phyloP scores from a whole-genome alignment of 1,140 invertebrate genomes.

The Bombus pyrosoma region DNA sequence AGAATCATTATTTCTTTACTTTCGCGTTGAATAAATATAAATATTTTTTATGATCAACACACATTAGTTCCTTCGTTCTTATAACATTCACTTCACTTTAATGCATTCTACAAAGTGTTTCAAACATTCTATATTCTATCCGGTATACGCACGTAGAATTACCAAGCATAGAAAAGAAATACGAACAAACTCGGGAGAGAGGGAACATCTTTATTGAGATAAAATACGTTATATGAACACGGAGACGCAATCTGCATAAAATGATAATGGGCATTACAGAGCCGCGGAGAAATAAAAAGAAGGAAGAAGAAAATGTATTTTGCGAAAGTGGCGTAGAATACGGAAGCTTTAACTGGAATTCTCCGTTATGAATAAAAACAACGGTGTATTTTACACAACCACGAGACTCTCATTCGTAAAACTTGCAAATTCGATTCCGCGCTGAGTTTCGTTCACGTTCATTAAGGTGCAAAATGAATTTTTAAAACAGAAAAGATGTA shows the following conservation, averaged over 20 bases:
- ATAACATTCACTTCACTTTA: too few relatives aligned
- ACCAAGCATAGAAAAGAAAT: neutral
- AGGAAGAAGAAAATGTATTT: neutral
- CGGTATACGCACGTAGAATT: too few relatives aligned
- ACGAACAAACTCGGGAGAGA: neutral
- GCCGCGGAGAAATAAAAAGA: neutral
- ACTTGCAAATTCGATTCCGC: conserved; percentile 25
- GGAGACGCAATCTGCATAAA: conserved; percentile 26
- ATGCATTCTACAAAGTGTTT: neutral
- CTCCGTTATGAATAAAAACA: neutral
- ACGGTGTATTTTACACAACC: neutral
- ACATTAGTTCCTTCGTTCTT: too few relatives aligned
- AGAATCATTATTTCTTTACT: too few relatives aligned
- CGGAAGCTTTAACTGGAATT: neutral
- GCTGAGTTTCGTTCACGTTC: neutral
- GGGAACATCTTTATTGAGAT: neutral
- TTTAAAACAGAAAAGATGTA: neutral
- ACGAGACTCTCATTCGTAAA: neutral
- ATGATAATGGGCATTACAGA: conserved; percentile 21
- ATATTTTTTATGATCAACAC: too few relatives aligned
- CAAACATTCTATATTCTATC: neutral
- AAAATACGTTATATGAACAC: neutral
- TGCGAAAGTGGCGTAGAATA: neutral
- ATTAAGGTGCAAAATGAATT: neutral
- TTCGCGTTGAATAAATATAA: too few relatives aligned